These are phyloP conservation scores for Chrysolophus pictus DNA, from an alignment of 2,797 vertebrate species.

Conservation along the genomic window DNA sequence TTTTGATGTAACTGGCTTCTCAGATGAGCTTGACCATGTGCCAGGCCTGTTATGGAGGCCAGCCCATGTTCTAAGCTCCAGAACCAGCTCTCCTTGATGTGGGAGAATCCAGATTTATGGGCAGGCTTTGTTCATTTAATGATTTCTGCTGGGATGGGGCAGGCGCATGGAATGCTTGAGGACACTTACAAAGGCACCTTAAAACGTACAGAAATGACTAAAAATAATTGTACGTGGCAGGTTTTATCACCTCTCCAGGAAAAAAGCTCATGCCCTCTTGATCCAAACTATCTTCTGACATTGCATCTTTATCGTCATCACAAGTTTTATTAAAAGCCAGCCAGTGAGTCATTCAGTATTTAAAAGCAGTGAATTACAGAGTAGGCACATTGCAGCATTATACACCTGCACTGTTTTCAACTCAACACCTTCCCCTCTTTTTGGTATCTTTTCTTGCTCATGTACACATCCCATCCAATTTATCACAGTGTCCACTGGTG, in stretches of 20 bases:
- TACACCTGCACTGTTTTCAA: background rate
- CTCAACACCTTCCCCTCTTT: background rate
- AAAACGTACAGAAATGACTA: background rate
- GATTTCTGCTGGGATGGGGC: background rate
- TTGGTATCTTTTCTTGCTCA: background rate
- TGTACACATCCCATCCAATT: background rate
- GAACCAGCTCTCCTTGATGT: background rate
- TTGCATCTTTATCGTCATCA: background rate
- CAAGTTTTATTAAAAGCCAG: background rate
- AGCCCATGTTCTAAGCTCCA: background rate
- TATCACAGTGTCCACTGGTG: background rate
- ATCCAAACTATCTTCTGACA: background rate
- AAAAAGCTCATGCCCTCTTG: background rate
- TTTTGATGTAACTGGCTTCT: background rate
- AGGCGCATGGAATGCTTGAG: background rate
- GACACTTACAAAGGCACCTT: background rate
- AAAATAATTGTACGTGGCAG: background rate
- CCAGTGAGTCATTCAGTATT: background rate
- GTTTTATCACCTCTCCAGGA: background rate
- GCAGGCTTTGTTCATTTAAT: background rate
- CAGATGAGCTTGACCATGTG: background rate
- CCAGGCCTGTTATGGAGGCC: background rate
- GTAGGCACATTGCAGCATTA: background rate
- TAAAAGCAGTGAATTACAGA: constrained; percentile 14
- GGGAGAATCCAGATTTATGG: background rate